phyloP scores from a whole-genome alignment of 2,888 invertebrate genomes.

The Eupithecia subumbrata region DNA sequence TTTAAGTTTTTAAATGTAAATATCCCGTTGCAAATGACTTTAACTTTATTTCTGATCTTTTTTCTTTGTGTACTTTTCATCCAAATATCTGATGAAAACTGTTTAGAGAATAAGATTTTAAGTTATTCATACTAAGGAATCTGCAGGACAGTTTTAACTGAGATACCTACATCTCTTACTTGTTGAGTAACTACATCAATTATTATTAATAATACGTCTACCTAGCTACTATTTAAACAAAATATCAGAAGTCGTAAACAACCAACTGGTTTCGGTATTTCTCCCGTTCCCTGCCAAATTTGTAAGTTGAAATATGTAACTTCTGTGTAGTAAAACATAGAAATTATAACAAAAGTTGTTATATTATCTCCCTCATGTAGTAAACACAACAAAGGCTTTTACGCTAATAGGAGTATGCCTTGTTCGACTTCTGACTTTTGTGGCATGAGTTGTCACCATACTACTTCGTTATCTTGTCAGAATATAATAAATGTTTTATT shows the following conservation, averaged over 20 bases:
- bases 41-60: no score
- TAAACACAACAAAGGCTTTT: conserved; percentile 22
- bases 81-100: no score
- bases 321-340: neutral
- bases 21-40: no score
- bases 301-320: neutral
- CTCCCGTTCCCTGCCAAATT: neutral
- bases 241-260: neutral
- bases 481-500: neutral
- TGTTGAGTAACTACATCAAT: no score
- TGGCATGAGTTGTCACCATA: neutral
- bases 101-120: no score
- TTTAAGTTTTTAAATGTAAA: no score
- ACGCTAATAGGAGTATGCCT: conserved; percentile 19
- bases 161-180: no score
- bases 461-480: neutral
- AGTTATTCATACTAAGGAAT: no score
- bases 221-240: no score
- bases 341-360: conserved; percentile 22
- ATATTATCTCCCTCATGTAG: conserved; percentile 9
- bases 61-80: no score
- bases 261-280: neutral
- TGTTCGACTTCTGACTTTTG: conserved; percentile 17
- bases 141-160: no score
- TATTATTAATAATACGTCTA: no score